phyloP scores from a whole-genome alignment of 1,140 invertebrate species.

The Drosophila mojavensis region DNA sequence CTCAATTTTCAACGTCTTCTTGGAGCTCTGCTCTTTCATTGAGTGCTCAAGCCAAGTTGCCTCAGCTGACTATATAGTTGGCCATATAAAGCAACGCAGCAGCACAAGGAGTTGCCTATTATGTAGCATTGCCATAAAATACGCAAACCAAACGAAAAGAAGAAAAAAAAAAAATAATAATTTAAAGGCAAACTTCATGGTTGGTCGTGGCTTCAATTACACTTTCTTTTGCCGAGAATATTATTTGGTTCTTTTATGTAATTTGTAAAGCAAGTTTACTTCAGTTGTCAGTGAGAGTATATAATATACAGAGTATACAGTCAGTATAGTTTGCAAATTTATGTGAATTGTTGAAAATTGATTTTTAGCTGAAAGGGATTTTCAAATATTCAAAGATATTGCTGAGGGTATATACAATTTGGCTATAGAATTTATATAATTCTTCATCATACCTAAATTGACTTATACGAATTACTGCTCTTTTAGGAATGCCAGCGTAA shows the following conservation, averaged over 20 bases:
- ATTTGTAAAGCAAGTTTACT: neutral
- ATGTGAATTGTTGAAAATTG: too few relatives aligned
- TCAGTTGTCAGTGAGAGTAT: too few relatives aligned
- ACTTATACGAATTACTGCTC: neutral
- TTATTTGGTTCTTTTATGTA: neutral
- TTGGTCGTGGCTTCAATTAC: neutral
- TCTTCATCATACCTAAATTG: neutral
- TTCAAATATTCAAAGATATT: neutral
- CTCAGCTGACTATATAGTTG: neutral
- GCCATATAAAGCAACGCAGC: neutral
- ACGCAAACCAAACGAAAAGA: neutral
- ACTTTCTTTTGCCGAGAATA: too few relatives aligned
- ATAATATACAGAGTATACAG: too few relatives aligned
- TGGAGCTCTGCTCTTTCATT: too few relatives aligned
- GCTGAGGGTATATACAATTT: too few relatives aligned
- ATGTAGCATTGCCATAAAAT: constrained; percentile 27
- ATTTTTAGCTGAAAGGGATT: neutral
- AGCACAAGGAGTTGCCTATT: constrained; percentile 32
- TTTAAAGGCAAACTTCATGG: constrained; percentile 3
- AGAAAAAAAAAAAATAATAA: neutral
- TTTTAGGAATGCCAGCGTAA: neutral
- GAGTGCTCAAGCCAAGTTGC: neutral
- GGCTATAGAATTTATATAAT: too few relatives aligned
- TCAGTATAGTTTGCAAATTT: too few relatives aligned
- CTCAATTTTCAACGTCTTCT: too few relatives aligned